A percentile compares a stretch with the other conserved stretches of the same genome.
Evolutionary conservation across 2,113 vertebrate genomes (phyloP).

Genomic region (Psittacara wagleri): DNA sequence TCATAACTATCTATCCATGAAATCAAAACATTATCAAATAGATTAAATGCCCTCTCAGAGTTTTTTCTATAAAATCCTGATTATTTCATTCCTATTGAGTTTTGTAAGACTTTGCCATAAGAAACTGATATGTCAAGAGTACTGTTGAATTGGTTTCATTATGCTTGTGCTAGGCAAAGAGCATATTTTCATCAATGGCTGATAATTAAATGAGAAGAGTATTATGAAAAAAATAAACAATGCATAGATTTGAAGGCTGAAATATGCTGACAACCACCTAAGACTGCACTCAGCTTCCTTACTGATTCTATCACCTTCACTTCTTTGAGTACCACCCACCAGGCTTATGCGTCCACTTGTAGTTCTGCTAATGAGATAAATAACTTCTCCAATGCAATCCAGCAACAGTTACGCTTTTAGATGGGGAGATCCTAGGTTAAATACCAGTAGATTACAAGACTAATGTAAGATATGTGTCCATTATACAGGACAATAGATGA

Average conservation of each 20-base stretch:
- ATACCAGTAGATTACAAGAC: not conserved
- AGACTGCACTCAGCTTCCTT: not conserved
- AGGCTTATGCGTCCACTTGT: not conserved
- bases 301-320: not conserved
- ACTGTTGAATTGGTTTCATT: not conserved
- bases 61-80: not conserved
- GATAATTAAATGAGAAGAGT: not conserved
- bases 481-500: not conserved
- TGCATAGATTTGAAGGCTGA: not conserved
- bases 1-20: not conserved
- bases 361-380: not conserved
- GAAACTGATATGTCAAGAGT: not conserved
- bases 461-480: not conserved
- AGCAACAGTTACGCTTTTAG: not conserved
- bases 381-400: not conserved
- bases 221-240: not conserved
- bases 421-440: not conserved
- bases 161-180: not conserved
- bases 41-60: not conserved
- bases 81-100: not conserved
- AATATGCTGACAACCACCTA: not conserved
- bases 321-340: not conserved
- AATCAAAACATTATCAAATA: not conserved
- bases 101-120: not conserved
- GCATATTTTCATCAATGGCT: not conserved